These are phyloP conservation scores for Isichthys henryi DNA, from an alignment of 2,113 vertebrate species.

Conservation along the genomic window DNA sequence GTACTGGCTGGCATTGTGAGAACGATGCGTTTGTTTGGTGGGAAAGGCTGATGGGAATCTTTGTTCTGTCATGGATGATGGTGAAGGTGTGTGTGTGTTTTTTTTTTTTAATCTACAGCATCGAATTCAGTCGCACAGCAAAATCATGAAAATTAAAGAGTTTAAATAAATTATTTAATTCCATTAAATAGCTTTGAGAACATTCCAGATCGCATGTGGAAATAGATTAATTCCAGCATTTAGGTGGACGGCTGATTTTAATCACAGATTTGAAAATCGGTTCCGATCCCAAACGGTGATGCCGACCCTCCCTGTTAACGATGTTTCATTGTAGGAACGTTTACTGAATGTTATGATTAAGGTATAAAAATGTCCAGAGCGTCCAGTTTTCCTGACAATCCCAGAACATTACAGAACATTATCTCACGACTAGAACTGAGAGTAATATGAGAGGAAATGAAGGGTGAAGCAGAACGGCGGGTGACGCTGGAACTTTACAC, in stretches of 20 bases:
- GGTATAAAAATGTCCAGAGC: neutral
- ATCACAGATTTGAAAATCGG: neutral
- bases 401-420: neutral
- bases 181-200: neutral
- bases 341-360: neutral
- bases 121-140: neutral
- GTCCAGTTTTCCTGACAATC: neutral
- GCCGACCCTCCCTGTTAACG: neutral
- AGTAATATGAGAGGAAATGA: neutral
- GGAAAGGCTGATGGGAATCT: neutral
- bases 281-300: neutral
- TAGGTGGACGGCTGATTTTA: neutral
- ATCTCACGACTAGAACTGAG: neutral
- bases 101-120: neutral
- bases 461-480: neutral
- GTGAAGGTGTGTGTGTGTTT: neutral
- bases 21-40: slow-evolving; percentile 27
- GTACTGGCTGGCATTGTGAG: slow-evolving; percentile 10
- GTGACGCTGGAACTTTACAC: no score
- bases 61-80: neutral
- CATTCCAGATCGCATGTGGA: neutral
- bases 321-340: neutral
- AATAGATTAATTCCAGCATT: neutral
- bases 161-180: slow-evolving; percentile 10
- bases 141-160: neutral